Evolutionary conservation across 2,113 vertebrate species (phyloP), one percentile per base, ranked within the genome.

Genomic region (Zosterops hypoxanthus): DNA sequence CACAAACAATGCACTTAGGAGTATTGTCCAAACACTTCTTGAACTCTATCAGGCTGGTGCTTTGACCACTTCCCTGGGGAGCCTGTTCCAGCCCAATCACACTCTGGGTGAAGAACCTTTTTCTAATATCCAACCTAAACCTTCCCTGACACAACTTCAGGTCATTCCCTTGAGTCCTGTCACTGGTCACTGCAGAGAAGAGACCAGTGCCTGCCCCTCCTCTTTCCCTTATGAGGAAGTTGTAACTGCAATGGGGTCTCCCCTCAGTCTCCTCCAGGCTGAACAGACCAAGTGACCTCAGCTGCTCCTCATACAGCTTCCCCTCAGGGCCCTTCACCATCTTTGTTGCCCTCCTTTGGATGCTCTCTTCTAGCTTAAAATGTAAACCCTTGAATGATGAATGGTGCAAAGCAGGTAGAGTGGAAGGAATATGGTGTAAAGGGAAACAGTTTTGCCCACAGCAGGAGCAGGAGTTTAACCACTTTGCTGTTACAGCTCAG

Each of bases 1-100:
- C 28, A 31, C 46, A 52, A 23, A 46, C 1, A 0, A 33, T 8
- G 3, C 1, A 1, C 9, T 4, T n/a, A 4, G 26, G 22, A 26
- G 6, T 1, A 33, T 36, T 60, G 12, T 33, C 46, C 55, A 52
- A 60, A 77, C 18, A 14, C 14, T 44, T 57, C 24, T 25, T 26
- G 11, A 86, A 26, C 18, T 77, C 26, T 69, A 4, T 26, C 63
- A 77, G 22, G 26, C 26, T 60, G 12, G 14, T 14, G 31, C 44
- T 41, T 8, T 34, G 44, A 42, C 11, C 21, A 34, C 20, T 66
- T 1, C 71, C 25, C 16, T 9, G 36, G 21, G 17, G 8, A 66
- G 21, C 19, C 19, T 44, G 22, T 33, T 77, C 26, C 64, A 24
- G 23, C 14, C 39, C 26, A 60, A 1, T 6, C 33, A 52, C 18